phyloP scores from a whole-genome alignment of 2,888 invertebrate species.

The Coelopa pilipes region DNA sequence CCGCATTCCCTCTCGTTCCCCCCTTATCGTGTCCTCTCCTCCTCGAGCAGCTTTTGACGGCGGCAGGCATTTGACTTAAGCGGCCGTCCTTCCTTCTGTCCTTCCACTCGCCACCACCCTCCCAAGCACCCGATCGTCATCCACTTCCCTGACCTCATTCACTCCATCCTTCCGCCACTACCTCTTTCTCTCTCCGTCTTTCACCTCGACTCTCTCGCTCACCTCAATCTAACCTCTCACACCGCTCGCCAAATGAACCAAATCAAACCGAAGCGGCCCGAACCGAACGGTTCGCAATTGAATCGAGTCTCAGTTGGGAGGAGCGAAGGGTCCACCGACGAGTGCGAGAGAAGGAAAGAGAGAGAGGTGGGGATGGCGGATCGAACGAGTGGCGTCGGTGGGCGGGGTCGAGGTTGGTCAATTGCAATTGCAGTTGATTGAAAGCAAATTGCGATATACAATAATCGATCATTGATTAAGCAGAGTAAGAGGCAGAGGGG shows the following conservation, averaged over 20 bases:
- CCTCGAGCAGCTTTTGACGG: no score
- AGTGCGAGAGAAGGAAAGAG: neutral
- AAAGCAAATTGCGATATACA: conserved; percentile 29
- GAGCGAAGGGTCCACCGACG: neutral
- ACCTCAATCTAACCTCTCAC: neutral
- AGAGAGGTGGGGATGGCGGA: neutral
- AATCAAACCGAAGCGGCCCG: neutral
- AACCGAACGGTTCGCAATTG: neutral
- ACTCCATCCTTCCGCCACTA: neutral
- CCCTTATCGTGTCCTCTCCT: no score
- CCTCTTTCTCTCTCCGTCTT: neutral
- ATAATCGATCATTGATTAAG: conserved; percentile 35
- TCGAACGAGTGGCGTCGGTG: neutral
- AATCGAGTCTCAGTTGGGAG: neutral
- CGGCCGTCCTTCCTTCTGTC: neutral
- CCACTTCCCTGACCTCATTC: neutral
- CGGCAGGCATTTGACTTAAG: no score
- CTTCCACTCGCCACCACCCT: neutral
- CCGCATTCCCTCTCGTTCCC: no score
- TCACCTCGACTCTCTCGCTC: neutral
- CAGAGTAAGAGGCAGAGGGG: neutral
- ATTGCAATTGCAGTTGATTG: conserved; percentile 23
- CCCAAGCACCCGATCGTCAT: neutral
- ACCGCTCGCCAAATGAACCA: conserved; percentile 6
- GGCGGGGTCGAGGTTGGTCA: conserved; percentile 3